Evolutionary conservation across 2,113 vertebrate species (phyloP).

Genomic region (Lagopus muta): DNA sequence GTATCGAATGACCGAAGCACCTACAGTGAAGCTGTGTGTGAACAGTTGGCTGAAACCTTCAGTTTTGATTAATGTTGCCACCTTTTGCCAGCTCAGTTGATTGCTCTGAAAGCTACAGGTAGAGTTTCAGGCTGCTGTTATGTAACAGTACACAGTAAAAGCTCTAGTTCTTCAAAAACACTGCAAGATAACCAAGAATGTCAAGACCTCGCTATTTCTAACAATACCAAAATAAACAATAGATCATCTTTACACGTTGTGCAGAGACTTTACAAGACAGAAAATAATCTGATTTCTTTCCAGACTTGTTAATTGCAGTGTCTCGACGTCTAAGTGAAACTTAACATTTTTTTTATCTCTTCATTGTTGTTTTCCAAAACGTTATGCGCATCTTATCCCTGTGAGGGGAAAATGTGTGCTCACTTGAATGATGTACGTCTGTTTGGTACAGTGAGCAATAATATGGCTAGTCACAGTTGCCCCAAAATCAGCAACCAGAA

Average conservation of each 20-base stretch:
- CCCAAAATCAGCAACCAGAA: not conserved
- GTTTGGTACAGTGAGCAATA: not conserved
- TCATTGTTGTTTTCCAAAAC: not conserved
- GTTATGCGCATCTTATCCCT: not conserved
- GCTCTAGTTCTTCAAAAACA: not conserved
- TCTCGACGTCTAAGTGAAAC: not conserved
- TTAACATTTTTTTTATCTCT: not conserved
- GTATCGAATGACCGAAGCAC: not conserved
- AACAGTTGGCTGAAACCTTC: not conserved
- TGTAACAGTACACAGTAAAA: not conserved
- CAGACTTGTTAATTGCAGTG: not conserved
- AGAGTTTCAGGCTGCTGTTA: not conserved
- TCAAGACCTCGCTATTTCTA: constrained; percentile 18
- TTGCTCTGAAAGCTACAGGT: not conserved
- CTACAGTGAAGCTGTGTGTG: not conserved
- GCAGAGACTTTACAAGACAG: constrained; percentile 11
- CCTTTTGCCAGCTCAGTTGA: not conserved
- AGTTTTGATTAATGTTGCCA: not conserved
- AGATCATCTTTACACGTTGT: accelerated
- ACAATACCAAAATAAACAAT: not conserved
- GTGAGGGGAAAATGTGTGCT: not conserved
- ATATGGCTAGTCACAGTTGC: not conserved
- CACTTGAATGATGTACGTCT: not conserved
- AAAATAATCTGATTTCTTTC: not conserved
- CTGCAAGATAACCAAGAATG: not conserved